These are phyloP conservation scores for Seladonia tumulorum DNA, from an alignment of 2,888 invertebrate species.

Conservation along the genomic window DNA sequence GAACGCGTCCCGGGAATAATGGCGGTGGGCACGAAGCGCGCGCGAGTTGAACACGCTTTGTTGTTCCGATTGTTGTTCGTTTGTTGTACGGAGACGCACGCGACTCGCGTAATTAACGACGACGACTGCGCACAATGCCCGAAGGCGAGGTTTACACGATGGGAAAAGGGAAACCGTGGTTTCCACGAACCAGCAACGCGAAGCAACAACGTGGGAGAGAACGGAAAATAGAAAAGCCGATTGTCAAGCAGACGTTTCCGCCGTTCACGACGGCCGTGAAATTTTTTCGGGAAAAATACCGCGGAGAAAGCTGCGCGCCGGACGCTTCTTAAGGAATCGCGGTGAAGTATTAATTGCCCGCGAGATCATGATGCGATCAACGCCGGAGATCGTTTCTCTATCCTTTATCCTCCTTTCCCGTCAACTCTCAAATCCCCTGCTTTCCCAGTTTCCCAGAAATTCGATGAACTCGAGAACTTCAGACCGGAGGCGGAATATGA, in stretches of 20 bases:
- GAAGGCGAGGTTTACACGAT: constrained; percentile 23
- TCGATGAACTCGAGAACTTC: not conserved
- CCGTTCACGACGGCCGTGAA: not conserved
- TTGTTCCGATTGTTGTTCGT: not conserved
- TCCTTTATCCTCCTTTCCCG: not conserved
- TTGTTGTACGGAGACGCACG: constrained; percentile 8
- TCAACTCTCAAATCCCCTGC: not conserved
- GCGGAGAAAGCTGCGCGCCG: not conserved
- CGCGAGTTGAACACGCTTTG: constrained; percentile 25
- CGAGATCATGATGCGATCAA: not conserved
- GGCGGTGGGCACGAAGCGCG: not conserved
- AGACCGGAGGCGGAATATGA: too few species aligned
- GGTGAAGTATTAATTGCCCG: not conserved
- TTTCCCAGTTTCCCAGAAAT: not conserved
- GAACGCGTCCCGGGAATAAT: constrained; percentile 47
- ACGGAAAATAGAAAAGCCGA: constrained; percentile 20
- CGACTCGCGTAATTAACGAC: constrained; percentile 33
- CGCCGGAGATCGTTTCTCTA: not conserved
- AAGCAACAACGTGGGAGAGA: constrained; percentile 12
- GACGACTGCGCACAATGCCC: constrained; percentile 16
- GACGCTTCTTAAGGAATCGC: not conserved
- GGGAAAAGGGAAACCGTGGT: constrained; percentile 36
- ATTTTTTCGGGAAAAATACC: not conserved
- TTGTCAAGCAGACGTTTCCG: not conserved
- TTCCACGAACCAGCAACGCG: constrained; percentile 1